phyloP scores from a whole-genome alignment of 2,888 invertebrate genomes.

The Brachyptera risi region DNA sequence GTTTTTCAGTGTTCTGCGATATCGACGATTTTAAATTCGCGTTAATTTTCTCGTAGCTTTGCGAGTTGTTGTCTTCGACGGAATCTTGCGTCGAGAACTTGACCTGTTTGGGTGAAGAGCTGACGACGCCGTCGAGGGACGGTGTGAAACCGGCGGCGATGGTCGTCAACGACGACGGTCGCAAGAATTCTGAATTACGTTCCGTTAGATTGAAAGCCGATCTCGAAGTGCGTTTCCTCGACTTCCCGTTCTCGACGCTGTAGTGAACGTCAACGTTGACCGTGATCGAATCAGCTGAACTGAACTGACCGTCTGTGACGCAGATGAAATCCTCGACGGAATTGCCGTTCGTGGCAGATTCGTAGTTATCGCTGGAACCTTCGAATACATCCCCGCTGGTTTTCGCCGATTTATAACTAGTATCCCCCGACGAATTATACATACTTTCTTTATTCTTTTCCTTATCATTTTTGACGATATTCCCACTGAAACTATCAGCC shows the following conservation, averaged over 20 bases:
- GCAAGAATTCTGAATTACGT: not conserved
- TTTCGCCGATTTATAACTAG: constrained; percentile 33
- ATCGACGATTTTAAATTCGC: not conserved
- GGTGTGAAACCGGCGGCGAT: not conserved
- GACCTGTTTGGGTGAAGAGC: constrained; percentile 25
- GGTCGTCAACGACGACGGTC: not conserved
- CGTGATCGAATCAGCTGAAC: constrained; percentile 30
- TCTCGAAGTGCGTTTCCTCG: not conserved
- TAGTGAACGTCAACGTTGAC: constrained; percentile 27
- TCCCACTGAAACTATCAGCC: constrained; percentile 37
- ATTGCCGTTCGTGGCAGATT: constrained; percentile 18
- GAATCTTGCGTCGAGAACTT: constrained; percentile 26
- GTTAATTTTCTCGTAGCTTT: not conserved
- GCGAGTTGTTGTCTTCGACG: constrained; percentile 16
- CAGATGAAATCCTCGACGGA: constrained; percentile 28
- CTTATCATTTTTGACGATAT: constrained; percentile 7
- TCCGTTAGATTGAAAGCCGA: not conserved
- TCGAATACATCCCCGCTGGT: constrained; percentile 19
- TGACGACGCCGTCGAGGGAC: constrained; percentile 3
- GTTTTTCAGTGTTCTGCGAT: not conserved
- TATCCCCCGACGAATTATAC: constrained; percentile 26
- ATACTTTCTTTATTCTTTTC: not conserved
- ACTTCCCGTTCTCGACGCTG: not conserved
- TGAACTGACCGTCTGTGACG: constrained; percentile 27
- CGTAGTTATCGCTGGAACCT: constrained; percentile 16